These are phyloP conservation scores for Paralichthys olivaceus DNA, from an alignment of 2,113 vertebrate species.

Conservation along the genomic window DNA sequence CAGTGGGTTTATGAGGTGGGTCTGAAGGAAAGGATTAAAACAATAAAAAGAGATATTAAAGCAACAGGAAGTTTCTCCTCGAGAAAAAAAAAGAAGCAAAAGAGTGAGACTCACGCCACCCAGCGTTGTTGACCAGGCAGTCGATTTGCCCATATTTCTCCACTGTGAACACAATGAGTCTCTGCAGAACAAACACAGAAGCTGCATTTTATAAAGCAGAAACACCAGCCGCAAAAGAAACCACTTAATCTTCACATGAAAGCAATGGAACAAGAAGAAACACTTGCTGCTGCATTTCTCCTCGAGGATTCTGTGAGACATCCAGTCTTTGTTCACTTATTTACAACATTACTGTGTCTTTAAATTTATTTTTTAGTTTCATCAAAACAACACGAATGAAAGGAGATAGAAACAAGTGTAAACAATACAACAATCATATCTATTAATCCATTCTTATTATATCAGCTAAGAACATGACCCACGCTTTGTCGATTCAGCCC, in stretches of 20 bases:
- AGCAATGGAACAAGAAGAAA: not conserved
- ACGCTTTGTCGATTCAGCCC: not conserved
- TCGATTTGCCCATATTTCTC: slow-evolving; percentile 80
- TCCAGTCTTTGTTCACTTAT: too few species aligned
- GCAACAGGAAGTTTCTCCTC: not conserved
- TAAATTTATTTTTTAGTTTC: too few species aligned
- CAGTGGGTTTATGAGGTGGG: slow-evolving; percentile 82
- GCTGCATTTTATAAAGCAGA: not conserved
- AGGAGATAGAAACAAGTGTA: too few species aligned
- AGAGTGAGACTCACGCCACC: slow-evolving; percentile 81
- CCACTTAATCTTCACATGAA: not conserved
- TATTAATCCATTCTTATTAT: not conserved
- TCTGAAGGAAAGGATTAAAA: slow-evolving; percentile 72
- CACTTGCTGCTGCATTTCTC: not conserved
- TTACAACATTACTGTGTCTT: too few species aligned
- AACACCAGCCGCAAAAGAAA: not conserved
- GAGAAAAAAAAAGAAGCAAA: not conserved
- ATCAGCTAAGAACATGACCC: not conserved
- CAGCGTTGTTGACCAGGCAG: slow-evolving; percentile 89
- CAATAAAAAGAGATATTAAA: not conserved
- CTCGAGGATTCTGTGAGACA: too few species aligned
- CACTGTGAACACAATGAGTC: slow-evolving; percentile 76
- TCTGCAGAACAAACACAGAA: slow-evolving; percentile 64
- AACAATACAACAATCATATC: not conserved
- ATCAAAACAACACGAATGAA: too few species aligned